Conservation (phyloP, 1,140 invertebrate species). For the Temnothorax nylanderi region DNA sequence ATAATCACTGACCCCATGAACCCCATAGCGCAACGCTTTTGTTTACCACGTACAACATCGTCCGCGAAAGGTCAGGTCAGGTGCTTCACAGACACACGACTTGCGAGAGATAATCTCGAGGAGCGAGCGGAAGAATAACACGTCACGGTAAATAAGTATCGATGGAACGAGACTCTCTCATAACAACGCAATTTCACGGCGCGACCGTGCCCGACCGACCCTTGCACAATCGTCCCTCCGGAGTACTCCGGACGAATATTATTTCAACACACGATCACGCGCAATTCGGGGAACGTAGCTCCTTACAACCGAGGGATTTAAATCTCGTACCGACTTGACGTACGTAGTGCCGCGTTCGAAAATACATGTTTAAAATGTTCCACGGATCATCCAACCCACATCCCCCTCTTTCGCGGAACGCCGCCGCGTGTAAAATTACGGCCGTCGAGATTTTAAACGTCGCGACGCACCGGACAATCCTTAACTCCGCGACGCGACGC, state of each 20-base stretch:
- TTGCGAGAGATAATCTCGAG: constrained; percentile 2
- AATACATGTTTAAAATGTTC: not conserved
- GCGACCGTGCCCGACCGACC: too few relatives aligned
- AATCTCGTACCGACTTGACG: not conserved
- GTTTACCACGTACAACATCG: constrained; percentile 18
- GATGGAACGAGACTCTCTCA: not conserved
- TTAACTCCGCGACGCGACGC: too few relatives aligned
- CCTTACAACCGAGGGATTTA: too few relatives aligned
- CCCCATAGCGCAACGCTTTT: not conserved
- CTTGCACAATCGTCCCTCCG: not conserved
- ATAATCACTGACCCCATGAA: not conserved
- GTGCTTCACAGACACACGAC: not conserved
- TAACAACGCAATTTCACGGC: not conserved
- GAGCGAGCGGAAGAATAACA: not conserved
- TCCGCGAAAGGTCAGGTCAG: constrained; percentile 39
- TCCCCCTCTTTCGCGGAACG: too few relatives aligned
- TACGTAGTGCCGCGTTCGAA: not conserved
- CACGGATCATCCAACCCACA: too few relatives aligned
- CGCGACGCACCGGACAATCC: not conserved
- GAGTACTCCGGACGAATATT: not conserved
- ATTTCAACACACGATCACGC: not conserved
- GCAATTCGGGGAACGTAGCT: not conserved
- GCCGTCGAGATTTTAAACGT: too few relatives aligned
- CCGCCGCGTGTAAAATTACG: too few relatives aligned
- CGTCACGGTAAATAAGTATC: constrained; percentile 18